These are phyloP conservation scores for Trinectes maculatus DNA, from an alignment of 2,113 vertebrate species.

Conservation along the genomic window DNA sequence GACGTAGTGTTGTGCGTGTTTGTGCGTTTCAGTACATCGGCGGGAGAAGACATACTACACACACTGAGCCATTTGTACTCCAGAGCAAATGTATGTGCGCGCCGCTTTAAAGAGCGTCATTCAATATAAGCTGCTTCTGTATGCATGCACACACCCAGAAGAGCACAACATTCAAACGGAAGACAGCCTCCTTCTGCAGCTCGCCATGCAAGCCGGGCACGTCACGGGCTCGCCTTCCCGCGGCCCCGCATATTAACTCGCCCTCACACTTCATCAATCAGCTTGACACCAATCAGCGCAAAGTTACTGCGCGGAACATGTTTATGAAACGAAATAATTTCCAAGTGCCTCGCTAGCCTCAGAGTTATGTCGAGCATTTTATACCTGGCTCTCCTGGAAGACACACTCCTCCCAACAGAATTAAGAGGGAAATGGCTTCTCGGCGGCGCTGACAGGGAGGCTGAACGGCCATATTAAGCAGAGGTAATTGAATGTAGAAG, in stretches of 20 bases:
- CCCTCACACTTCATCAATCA: slow-evolving; percentile 66
- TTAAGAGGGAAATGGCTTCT: slow-evolving; percentile 62
- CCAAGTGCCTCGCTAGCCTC: slow-evolving; percentile 34
- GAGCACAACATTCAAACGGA: slow-evolving; percentile 7
- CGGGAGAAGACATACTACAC: slow-evolving; percentile 1
- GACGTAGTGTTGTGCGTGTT: slow-evolving; percentile 3
- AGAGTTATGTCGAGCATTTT: slow-evolving; percentile 47
- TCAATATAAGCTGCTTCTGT: slow-evolving; percentile 26
- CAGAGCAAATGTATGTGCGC: slow-evolving; percentile 37
- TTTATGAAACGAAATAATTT: slow-evolving; percentile 65
- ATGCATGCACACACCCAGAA: slow-evolving; percentile 5
- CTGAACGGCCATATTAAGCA: slow-evolving; percentile 67
- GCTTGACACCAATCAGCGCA: slow-evolving; percentile 64
- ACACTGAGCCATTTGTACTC: slow-evolving; percentile 29
- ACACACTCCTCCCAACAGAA: slow-evolving; percentile 48
- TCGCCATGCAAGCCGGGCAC: slow-evolving; percentile 30
- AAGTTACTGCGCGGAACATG: slow-evolving; percentile 49
- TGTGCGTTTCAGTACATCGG: slow-evolving; percentile 33
- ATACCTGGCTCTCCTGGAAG: slow-evolving; percentile 44
- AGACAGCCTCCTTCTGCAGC: slow-evolving; percentile 12
- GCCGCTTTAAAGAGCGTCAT: slow-evolving; percentile 32
- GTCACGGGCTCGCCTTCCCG: slow-evolving; percentile 32
- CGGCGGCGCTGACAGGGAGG: slow-evolving; percentile 53
- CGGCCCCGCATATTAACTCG: slow-evolving; percentile 54
- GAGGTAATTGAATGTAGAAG: slow-evolving; percentile 76